Percentiles rank a stretch among this genome's conserved stretches.
Conservation (phyloP, 2,888 invertebrate species). For the Sericinus montela region DNA sequence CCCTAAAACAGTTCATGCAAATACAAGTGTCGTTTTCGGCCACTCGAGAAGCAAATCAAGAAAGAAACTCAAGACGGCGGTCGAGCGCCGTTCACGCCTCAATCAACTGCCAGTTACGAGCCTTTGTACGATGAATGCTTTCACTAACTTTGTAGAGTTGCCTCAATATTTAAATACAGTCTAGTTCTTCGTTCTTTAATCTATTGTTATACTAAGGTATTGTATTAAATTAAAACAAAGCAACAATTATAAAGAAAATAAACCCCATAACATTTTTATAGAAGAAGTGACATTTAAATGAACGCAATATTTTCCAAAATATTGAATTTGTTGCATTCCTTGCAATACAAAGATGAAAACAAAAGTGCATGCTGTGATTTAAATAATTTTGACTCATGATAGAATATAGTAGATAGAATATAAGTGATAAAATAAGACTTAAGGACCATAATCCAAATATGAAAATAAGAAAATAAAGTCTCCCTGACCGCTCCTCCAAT, state of each 20-base stretch:
- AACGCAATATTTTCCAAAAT: too few relatives aligned
- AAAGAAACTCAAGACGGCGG: conserved; percentile 68
- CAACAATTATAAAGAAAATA: too few relatives aligned
- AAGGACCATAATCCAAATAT: conserved; percentile 72
- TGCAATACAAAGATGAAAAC: background rate
- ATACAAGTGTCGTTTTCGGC: conserved; percentile 72
- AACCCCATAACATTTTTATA: too few relatives aligned
- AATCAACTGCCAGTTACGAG: conserved; percentile 72
- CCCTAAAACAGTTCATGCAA: conserved; percentile 68
- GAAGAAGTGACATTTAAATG: too few relatives aligned
- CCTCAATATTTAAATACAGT: conserved; percentile 21
- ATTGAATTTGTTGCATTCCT: too few relatives aligned
- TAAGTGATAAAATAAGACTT: conserved; percentile 47
- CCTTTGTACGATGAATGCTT: conserved; percentile 63
- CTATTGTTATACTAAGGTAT: too few relatives aligned
- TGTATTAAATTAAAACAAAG: too few relatives aligned
- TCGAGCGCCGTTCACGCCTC: conserved; percentile 73
- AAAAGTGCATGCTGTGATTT: background rate
- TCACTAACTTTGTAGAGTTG: conserved; percentile 44
- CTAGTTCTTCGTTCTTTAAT: background rate
- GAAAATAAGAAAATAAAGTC: conserved; percentile 80
- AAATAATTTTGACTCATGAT: too few relatives aligned
- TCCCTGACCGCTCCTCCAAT: conserved; percentile 81
- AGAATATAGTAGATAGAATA: too few relatives aligned
- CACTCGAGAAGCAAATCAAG: conserved; percentile 75